Evolutionary conservation across 2,888 invertebrate genomes (phyloP).

Genomic region (Cancer borealis): DNA sequence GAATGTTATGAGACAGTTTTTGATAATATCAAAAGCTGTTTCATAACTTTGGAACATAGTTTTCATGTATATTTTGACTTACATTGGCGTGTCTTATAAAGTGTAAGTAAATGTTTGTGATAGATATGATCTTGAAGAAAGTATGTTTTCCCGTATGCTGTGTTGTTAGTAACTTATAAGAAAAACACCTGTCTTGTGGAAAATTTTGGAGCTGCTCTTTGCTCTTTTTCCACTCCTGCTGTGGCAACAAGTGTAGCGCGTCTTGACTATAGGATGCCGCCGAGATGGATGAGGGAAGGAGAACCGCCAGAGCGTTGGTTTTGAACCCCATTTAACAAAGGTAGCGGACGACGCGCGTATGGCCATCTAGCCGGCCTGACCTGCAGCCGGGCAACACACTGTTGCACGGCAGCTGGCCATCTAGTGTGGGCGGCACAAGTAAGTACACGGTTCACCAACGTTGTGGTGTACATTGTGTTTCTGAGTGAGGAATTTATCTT

Average conservation of each 20-base stretch:
- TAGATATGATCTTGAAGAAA: too few species aligned
- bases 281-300: slow-evolving; percentile 5
- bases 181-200: background rate
- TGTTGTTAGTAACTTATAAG: too few species aligned
- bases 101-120: too few species aligned
- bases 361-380: background rate
- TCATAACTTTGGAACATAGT: too few species aligned
- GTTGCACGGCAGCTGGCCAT: background rate
- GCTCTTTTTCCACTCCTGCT: background rate
- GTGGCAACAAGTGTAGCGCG: background rate
- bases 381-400: background rate
- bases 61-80: too few species aligned
- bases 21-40: too few species aligned
- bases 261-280: background rate
- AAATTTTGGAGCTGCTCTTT: background rate
- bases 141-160: too few species aligned
- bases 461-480: background rate
- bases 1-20: background rate
- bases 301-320: background rate
- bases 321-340: background rate
- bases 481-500: background rate
- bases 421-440: background rate
- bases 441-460: background rate
- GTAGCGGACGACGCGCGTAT: background rate
- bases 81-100: too few species aligned